Percentiles rank a stretch among this genome's conserved stretches.
phyloP scores from a whole-genome alignment of 1,140 invertebrate genomes.

The Pseudoatta argentina region DNA sequence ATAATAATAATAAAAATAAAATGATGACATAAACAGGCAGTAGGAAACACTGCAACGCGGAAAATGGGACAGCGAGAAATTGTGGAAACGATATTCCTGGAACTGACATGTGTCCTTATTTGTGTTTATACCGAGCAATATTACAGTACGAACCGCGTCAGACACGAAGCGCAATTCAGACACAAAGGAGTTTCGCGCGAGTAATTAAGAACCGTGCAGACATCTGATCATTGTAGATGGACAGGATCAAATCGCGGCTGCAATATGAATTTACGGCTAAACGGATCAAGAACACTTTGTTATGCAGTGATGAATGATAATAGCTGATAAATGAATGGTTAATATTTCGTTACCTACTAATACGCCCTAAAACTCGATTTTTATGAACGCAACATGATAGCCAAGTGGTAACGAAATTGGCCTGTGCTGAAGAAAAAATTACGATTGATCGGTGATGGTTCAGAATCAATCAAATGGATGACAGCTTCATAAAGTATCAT shows the following conservation, averaged over 20 bases:
- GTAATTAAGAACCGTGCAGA: not conserved
- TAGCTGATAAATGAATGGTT: slow-evolving; percentile 36
- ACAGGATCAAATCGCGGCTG: slow-evolving; percentile 41
- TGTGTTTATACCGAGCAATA: not conserved
- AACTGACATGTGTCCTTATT: not conserved
- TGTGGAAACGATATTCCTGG: not conserved
- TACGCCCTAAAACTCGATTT: not conserved
- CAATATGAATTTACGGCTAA: slow-evolving; percentile 42
- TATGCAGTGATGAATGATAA: slow-evolving; percentile 6
- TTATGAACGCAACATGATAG: not conserved
- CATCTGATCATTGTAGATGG: not conserved
- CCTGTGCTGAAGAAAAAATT: not conserved
- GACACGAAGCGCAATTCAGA: not conserved
- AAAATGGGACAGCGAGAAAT: not conserved
- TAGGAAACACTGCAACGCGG: not conserved
- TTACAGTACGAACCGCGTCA: not conserved
- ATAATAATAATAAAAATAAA: not conserved
- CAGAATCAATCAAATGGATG: not conserved
- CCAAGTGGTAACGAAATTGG: not conserved
- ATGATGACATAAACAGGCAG: not conserved
- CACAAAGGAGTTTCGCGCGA: not conserved
- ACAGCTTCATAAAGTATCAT: not conserved
- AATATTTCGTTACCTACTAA: slow-evolving; percentile 9
- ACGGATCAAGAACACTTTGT: slow-evolving; percentile 69
- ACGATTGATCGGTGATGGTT: not conserved